Conservation (phyloP, 2,888 invertebrate species). For the Himalopsyche kuldschensis region DNA sequence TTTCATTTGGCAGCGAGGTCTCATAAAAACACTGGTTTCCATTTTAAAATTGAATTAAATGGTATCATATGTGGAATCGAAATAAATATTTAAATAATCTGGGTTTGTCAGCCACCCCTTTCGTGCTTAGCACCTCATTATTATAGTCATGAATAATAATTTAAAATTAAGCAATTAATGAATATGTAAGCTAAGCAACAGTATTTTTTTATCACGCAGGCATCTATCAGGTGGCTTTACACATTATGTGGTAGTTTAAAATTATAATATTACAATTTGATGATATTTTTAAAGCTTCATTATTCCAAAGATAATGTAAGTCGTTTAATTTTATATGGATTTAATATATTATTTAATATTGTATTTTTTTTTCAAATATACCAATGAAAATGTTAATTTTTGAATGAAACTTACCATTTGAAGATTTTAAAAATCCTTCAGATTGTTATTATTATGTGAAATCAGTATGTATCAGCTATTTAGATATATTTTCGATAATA, state of each 20-base stretch:
- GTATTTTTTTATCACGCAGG: neutral
- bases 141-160: neutral
- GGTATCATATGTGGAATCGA: too few relatives aligned
- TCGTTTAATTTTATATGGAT: slow-evolving; percentile 10
- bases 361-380: neutral
- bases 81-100: too few relatives aligned
- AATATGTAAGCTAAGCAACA: neutral
- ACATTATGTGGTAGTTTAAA: slow-evolving; percentile 31
- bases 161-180: neutral
- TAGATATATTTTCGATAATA: neutral
- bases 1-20: too few relatives aligned
- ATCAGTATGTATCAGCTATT: neutral
- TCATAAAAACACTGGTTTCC: too few relatives aligned
- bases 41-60: too few relatives aligned
- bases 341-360: neutral
- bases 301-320: slow-evolving; percentile 39
- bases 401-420: neutral
- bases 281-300: slow-evolving; percentile 43
- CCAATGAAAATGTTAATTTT: neutral
- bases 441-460: neutral
- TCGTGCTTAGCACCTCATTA: too few relatives aligned
- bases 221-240: neutral
- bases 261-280: slow-evolving; percentile 50
- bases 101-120: too few relatives aligned
- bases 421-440: neutral